phyloP scores from a whole-genome alignment of 2,888 invertebrate genomes.

The Halictus quadricinctus region DNA sequence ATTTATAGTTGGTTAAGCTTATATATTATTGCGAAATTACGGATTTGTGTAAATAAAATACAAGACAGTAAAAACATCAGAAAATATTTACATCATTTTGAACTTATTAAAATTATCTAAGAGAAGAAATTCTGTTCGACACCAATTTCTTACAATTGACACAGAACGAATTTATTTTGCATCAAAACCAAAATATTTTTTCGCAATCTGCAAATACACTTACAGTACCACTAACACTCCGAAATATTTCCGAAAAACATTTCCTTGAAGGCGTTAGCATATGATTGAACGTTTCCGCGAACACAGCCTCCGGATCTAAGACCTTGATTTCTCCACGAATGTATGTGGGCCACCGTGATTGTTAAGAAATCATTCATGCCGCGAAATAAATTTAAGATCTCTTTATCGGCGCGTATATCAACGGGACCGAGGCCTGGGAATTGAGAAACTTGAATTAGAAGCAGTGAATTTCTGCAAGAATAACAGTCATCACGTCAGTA shows the following conservation, averaged over 20 bases:
- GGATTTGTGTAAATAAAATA: no score
- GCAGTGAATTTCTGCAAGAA: constrained; percentile 30
- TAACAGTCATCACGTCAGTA: not conserved
- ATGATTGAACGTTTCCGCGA: constrained; percentile 1
- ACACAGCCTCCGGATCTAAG: constrained; percentile 7
- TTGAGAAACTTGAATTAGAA: constrained; percentile 59
- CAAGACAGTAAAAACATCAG: no score
- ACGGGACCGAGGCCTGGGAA: constrained; percentile 1
- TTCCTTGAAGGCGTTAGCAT: not conserved
- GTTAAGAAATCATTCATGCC: constrained; percentile 49
- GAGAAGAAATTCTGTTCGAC: no score
- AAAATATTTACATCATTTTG: no score
- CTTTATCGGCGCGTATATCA: constrained; percentile 25
- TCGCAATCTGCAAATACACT: not conserved
- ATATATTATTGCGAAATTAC: no score
- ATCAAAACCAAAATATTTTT: not conserved
- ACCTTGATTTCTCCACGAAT: constrained; percentile 17
- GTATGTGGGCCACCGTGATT: constrained; percentile 24
- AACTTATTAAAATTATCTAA: no score
- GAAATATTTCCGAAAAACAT: not conserved
- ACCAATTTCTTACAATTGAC: not conserved
- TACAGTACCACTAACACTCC: not conserved
- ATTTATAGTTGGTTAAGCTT: no score
- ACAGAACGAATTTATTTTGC: not conserved
- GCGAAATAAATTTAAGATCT: constrained; percentile 45